Evolutionary conservation across 2,113 vertebrate genomes (phyloP).

Genomic region (Porphyrio hochstetteri): DNA sequence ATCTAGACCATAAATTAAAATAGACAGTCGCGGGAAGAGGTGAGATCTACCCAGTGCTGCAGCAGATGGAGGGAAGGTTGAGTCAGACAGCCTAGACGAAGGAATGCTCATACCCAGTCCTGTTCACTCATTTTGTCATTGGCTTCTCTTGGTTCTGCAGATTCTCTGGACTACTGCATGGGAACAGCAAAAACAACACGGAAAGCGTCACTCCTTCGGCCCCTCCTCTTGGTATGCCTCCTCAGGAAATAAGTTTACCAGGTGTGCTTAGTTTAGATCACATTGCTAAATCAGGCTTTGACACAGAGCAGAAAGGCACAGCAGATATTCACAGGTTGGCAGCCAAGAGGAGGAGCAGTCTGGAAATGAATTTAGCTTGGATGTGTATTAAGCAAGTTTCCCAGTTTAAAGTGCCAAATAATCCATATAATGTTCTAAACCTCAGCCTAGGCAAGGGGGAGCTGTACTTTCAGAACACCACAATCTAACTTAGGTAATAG

Average conservation of each 20-base stretch:
- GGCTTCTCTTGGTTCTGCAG: slow-evolving; percentile 44
- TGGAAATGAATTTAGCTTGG: not conserved
- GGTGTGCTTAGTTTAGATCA: not conserved
- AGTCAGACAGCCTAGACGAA: not conserved
- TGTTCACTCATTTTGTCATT: not conserved
- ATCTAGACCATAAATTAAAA: not conserved
- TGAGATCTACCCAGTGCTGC: not conserved
- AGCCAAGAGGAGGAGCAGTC: not conserved
- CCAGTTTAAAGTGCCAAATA: not conserved
- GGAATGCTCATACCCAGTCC: not conserved
- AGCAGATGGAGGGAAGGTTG: slow-evolving; percentile 13
- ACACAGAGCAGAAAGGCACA: not conserved
- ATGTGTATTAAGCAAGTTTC: not conserved
- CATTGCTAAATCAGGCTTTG: not conserved
- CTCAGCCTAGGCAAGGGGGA: not conserved
- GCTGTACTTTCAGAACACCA: not conserved
- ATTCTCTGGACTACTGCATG: slow-evolving; percentile 66
- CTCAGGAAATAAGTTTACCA: not conserved
- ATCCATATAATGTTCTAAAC: not conserved
- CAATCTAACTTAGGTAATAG: not conserved
- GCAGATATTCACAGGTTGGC: not conserved
- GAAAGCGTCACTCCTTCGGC: slow-evolving; percentile 31
- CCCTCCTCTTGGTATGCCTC: slow-evolving; percentile 56
- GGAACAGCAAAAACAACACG: slow-evolving; percentile 25
- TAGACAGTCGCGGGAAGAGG: not conserved